Evolutionary conservation across 2,797 vertebrate genomes (phyloP), one percentile per base, ranked within the genome.

Genomic region (Amblyraja radiata): DNA sequence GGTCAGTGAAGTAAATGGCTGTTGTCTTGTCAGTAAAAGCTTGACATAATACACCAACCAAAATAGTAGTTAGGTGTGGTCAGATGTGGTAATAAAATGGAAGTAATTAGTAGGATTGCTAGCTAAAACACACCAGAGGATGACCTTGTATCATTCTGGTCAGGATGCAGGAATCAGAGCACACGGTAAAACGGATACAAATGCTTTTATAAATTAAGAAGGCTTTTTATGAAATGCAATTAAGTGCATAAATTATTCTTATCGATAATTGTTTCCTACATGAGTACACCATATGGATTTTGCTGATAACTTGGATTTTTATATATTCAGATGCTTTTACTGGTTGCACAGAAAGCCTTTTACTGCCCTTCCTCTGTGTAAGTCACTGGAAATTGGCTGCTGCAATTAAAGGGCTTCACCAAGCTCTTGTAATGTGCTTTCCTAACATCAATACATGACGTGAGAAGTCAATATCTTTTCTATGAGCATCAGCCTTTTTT

Each of bases 191-290:
- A 95, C 95, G 95, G 95, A 96, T 95, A 94, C 94, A 95, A 96
- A 94, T 95, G 96, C 96, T 95, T 96, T 93, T 36, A 94, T 94
- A 95, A 96, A 95, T 95, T 96, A 95, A 92, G 90, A 95, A 93
- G 94, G 95, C 95, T 95, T 95, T 96, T 96, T 96, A 96, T 95
- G 96, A 92, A 74, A 74, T 95, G 96, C 96, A 95, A 96, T 97
- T 96, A 95, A 93, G 93, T 0, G 94, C 95, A 96, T 96, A 96
- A 97, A 96, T 96, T 96, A 96, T 96, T 96, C 94, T 96, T 94
- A 93, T 84, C 76, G 58, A 77, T 93, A 86, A 93, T 93, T 93
- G 39, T 93, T 93, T 93, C 93, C 92, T 39, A 93, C 93, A 93
- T 95, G 96, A 96, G 95, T 95, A 95, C 95, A 96, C 90, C 90